Percentiles rank a stretch among this genome's conserved stretches.
Conservation (phyloP, 1,140 invertebrate species). For the Drosophila cardini region DNA sequence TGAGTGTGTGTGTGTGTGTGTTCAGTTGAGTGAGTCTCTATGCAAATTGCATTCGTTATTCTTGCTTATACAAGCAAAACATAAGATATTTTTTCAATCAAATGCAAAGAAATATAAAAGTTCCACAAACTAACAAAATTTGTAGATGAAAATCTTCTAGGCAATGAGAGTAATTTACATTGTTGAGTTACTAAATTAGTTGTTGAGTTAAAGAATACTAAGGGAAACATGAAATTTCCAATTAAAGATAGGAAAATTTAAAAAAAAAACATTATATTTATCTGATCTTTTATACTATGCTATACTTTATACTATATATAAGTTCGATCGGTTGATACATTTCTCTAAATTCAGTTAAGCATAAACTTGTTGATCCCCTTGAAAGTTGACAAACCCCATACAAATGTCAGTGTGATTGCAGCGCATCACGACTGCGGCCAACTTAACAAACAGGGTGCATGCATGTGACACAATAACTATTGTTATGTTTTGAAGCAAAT, state of each 20-base stretch:
- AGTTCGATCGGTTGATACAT: too few relatives aligned
- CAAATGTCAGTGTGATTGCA: conserved; percentile 2
- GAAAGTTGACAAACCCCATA: too few relatives aligned
- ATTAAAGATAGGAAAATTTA: too few relatives aligned
- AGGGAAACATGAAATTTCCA: too few relatives aligned
- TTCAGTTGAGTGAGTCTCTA: background rate
- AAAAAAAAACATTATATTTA: too few relatives aligned
- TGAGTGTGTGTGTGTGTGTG: background rate
- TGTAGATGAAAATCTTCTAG: background rate
- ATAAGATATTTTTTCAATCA: conserved; percentile 21
- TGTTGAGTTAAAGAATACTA: too few relatives aligned
- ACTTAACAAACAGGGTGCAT: conserved; percentile 7
- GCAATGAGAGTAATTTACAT: background rate
- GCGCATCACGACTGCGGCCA: conserved; percentile 29
- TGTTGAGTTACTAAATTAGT: too few relatives aligned
- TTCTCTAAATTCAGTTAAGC: too few relatives aligned
- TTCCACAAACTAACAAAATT: background rate
- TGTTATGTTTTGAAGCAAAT: conserved; percentile 68
- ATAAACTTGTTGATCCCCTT: too few relatives aligned
- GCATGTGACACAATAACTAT: conserved; percentile 27
- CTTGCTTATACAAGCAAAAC: conserved; percentile 1
- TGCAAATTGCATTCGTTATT: conserved; percentile 37
- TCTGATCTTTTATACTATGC: too few relatives aligned
- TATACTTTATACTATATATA: too few relatives aligned
- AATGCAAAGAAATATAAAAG: background rate